A percentile compares a stretch with the other conserved stretches of the same genome.
phyloP scores from a whole-genome alignment of 2,888 invertebrate species.

The Celastrina argiolus region DNA sequence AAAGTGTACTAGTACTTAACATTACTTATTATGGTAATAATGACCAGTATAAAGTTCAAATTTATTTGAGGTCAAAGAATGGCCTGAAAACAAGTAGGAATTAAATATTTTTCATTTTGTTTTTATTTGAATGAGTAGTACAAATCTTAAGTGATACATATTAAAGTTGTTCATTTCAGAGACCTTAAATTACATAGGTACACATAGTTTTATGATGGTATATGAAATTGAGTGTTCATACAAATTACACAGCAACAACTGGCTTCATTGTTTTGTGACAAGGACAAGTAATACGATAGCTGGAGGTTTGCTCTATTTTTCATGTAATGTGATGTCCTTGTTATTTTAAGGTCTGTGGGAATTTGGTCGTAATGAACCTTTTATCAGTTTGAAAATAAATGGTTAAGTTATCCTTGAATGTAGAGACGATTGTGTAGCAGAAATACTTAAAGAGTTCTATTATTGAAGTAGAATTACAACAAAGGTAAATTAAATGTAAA shows the following conservation, averaged over 20 bases:
- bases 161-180: not conserved
- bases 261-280: not conserved
- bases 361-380: not conserved
- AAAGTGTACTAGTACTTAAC: too few relatives aligned
- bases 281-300: not conserved
- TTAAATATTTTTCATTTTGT: not conserved
- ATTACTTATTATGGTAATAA: too few relatives aligned
- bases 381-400: not conserved
- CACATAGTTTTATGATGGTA: not conserved
- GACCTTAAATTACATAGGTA: not conserved
- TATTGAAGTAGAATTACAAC: not conserved
- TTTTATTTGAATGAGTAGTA: slow-evolving; percentile 1
- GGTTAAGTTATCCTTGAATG: not conserved
- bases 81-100: not conserved
- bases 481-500: slow-evolving; percentile 12
- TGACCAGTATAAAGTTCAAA: slow-evolving; percentile 8
- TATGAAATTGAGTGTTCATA: not conserved
- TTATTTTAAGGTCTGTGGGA: not conserved
- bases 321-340: not conserved
- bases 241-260: not conserved
- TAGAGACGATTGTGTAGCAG: not conserved
- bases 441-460: slow-evolving; percentile 18
- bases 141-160: slow-evolving; percentile 3
- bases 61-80: not conserved
- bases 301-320: not conserved